phyloP scores from a whole-genome alignment of 1,140 invertebrate genomes.

The Chlorops oryzae region DNA sequence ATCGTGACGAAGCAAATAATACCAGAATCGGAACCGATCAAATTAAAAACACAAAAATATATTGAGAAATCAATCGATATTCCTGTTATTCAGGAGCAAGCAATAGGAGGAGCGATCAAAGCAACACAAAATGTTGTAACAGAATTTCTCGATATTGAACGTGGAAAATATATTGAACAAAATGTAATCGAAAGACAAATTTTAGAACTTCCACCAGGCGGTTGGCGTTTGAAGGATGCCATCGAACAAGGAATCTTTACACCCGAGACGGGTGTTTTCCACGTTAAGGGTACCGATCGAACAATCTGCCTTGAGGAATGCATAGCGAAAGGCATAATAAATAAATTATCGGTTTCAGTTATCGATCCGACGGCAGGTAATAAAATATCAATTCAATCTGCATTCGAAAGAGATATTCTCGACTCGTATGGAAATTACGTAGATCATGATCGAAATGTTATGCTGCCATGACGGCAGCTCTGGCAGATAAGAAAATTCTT shows the following conservation, averaged over 20 bases:
- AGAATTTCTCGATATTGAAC: constrained; percentile 50
- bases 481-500: constrained; percentile 53
- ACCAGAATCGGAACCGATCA: constrained; percentile 40
- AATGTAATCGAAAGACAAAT: constrained; percentile 46
- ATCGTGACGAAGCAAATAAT: constrained; percentile 45
- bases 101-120: constrained; percentile 35
- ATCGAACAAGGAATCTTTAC: constrained; percentile 74
- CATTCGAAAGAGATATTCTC: constrained; percentile 70
- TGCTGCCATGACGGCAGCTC: constrained; percentile 50
- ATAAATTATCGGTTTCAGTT: constrained; percentile 71
- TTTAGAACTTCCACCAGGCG: constrained; percentile 71
- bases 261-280: constrained; percentile 73
- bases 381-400: constrained; percentile 65
- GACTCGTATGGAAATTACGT: constrained; percentile 71
- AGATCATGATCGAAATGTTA: constrained; percentile 44
- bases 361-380: constrained; percentile 66
- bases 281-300: constrained; percentile 79
- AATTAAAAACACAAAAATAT: constrained; percentile 49
- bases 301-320: constrained; percentile 83
- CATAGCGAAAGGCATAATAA: constrained; percentile 75
- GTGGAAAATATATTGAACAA: constrained; percentile 33
- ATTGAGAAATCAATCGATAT: constrained; percentile 40
- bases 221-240: constrained; percentile 72
- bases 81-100: constrained; percentile 37
- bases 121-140: constrained; percentile 46